phyloP scores from a whole-genome alignment of 2,113 vertebrate genomes.

The Bufo gargarizans region DNA sequence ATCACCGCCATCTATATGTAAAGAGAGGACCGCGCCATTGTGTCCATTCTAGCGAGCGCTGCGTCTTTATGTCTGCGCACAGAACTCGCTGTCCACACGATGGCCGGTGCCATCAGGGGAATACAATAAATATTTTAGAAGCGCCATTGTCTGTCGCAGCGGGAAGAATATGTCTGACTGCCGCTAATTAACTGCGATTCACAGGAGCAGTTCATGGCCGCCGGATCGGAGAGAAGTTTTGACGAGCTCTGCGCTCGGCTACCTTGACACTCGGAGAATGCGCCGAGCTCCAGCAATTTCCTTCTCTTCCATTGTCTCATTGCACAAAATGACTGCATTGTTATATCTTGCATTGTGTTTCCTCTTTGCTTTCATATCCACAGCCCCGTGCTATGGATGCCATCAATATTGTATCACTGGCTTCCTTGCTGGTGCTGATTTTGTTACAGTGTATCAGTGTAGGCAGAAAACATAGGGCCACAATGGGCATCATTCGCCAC shows the following conservation, averaged over 20 bases:
- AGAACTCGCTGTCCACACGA: neutral
- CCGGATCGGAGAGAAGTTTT: neutral
- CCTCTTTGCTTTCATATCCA: neutral
- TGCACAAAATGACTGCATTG: neutral
- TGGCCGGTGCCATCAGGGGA: neutral
- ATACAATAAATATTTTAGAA: slow-evolving; percentile 33
- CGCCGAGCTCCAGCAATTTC: neutral
- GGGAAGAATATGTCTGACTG: neutral
- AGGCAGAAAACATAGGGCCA: no score
- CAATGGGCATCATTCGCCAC: no score
- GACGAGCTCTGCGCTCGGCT: neutral
- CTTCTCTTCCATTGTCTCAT: slow-evolving; percentile 30
- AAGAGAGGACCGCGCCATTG: neutral
- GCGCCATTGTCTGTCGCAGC: neutral
- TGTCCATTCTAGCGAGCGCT: neutral
- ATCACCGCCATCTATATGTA: neutral
- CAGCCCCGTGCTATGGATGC: no score
- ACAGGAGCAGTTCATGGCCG: neutral
- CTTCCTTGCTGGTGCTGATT: neutral
- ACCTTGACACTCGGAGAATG: slow-evolving; percentile 7
- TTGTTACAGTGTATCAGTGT: neutral
- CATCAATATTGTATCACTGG: no score
- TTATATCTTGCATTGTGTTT: neutral
- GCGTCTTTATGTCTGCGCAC: neutral
- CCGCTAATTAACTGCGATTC: neutral